A percentile compares a stretch with the other conserved stretches of the same genome.
These are phyloP conservation scores for Amphimallon solstitiale DNA, from an alignment of 2,888 invertebrate species.

Conservation along the genomic window DNA sequence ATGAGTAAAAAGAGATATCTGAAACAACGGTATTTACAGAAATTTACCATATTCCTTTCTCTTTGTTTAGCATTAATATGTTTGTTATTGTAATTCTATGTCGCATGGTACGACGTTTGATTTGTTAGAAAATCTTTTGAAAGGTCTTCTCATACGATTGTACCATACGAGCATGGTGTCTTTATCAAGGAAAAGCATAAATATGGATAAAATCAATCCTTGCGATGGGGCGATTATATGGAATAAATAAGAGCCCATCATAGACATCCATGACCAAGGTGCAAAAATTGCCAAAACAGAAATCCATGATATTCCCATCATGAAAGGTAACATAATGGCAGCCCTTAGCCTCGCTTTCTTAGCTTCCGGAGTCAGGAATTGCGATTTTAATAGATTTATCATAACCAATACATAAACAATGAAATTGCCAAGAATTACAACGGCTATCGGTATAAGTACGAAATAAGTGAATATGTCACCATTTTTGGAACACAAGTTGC, in stretches of 20 bases:
- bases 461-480: slow-evolving; percentile 14
- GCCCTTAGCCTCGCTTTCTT: slow-evolving; percentile 5
- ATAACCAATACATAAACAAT: slow-evolving; percentile 9
- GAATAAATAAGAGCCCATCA: slow-evolving; percentile 28
- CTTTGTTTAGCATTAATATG: no score
- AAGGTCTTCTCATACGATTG: no score
- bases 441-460: slow-evolving; percentile 7
- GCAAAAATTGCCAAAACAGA: slow-evolving; percentile 27
- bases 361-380: background rate
- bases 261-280: background rate
- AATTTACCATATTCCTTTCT: no score
- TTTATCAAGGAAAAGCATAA: slow-evolving; percentile 18
- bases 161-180: slow-evolving; percentile 10
- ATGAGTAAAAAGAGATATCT: no score
- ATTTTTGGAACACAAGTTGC: slow-evolving; percentile 15
- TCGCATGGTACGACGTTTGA: no score
- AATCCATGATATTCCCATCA: slow-evolving; percentile 24
- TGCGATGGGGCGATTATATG: no score
- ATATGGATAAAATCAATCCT: no score
- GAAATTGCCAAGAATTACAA: slow-evolving; percentile 21
- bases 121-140: no score
- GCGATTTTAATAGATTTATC: slow-evolving; percentile 6
- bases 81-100: no score
- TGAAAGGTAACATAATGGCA: no score
- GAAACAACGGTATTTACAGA: no score